Evolutionary conservation across 2,797 vertebrate species (phyloP), one percentile per base, ranked within the genome.

Genomic region (Periophthalmus magnuspinnatus): DNA sequence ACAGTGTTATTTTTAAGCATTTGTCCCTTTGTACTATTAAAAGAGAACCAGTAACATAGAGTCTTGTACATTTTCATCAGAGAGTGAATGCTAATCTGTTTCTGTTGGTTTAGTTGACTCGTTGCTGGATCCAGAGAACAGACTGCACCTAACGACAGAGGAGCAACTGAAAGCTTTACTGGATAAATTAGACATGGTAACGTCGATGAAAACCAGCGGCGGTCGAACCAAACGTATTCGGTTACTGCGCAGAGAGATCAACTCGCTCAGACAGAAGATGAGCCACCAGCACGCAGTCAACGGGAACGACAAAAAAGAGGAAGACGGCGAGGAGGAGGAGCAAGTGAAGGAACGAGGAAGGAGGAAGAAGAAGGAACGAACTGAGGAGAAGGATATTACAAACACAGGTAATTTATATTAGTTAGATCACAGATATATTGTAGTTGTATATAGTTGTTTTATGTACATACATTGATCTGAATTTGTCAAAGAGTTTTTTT

Each of bases 91-190:
- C 7, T 21, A n/a, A 7, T 52, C 19, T 16, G 24, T 16, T 63
- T 24, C 22, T 24, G 22, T 55, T 55, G 11, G 32, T 78, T 16
- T 91, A 99, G 97, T 99, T 71, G 97, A 99, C 89, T 94, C 95
- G 71, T 86, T 99, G 70, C 92, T 99, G 68, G 84, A 94, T 65
- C 95, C 96, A 0, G 96, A 96, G 82, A 98, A 98, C 86, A 92
- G 97, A 59, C 92, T 96, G 56, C 97, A 98, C 86, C 85, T 98
- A 70, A 95, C 91, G 9, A 91, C 94, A 57, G 96, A 99, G 41
- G 95, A 91, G 8, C 97, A 99, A 85, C 92, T 99, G 63, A 97
- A 98, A 88, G 95, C 95, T 83, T 91, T 99, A 82, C 91, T 99
- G 81, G 97, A 98, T 81, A 98, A 97, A 89, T 88, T 99, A 78